Conservation (phyloP, 2,797 vertebrate species). For the Decapterus maruadsi region DNA sequence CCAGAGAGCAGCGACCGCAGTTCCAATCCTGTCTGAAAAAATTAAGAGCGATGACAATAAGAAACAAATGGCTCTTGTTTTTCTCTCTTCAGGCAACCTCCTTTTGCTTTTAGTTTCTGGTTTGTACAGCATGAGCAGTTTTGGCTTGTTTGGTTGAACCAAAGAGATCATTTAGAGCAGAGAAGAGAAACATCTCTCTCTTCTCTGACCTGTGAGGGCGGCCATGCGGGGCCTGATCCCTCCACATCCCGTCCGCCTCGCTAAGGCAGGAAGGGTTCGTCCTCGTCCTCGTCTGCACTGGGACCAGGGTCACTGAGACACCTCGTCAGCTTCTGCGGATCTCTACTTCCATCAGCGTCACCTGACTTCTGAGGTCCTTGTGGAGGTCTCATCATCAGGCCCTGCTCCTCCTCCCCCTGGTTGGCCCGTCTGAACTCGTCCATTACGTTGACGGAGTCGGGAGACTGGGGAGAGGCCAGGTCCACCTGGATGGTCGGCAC, state of each 20-base stretch:
- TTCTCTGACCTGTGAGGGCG: slow-evolving; percentile 6
- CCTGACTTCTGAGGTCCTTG: slow-evolving; percentile 49
- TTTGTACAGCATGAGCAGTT: slow-evolving; percentile 69
- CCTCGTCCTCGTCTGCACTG: slow-evolving; percentile 89
- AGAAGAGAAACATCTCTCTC: slow-evolving; percentile 32
- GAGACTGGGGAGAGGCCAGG: slow-evolving; percentile 94
- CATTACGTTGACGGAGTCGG: slow-evolving; percentile 88
- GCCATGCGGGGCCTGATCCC: slow-evolving; percentile 22
- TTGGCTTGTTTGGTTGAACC: slow-evolving; percentile 75
- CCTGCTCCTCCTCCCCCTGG: slow-evolving; percentile 80
- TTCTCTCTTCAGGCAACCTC: slow-evolving; percentile 15
- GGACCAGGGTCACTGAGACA: slow-evolving; percentile 98
- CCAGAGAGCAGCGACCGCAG: slow-evolving; percentile 27
- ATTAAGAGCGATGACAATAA: slow-evolving; percentile 67
- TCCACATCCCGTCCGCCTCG: background rate
- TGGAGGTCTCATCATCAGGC: slow-evolving; percentile 89
- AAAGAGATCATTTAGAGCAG: slow-evolving; percentile 46
- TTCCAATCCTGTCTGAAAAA: slow-evolving; percentile 52
- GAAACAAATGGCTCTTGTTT: slow-evolving; percentile 75
- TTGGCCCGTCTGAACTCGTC: slow-evolving; percentile 81
- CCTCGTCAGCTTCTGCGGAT: slow-evolving; percentile 91
- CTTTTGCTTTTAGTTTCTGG: slow-evolving; percentile 46
- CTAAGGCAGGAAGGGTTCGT: slow-evolving; percentile 90
- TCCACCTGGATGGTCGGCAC: slow-evolving; percentile 95
- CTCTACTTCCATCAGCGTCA: slow-evolving; percentile 82